Conservation (phyloP, 2,888 invertebrate genomes). For the Baronia brevicornis region DNA sequence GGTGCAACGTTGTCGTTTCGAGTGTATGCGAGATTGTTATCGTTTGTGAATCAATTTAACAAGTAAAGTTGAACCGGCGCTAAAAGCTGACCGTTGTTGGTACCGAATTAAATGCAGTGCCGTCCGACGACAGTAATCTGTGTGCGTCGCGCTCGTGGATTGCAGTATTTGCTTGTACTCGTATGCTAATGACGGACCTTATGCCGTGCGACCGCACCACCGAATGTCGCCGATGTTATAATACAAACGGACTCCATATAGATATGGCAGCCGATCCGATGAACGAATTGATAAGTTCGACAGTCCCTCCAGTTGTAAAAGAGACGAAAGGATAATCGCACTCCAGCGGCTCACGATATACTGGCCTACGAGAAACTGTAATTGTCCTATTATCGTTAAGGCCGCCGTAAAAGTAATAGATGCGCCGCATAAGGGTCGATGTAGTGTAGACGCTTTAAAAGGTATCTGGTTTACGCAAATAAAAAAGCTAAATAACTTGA, state of each 20-base stretch:
- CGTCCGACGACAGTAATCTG: conserved; percentile 60
- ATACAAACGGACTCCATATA: conserved; percentile 64
- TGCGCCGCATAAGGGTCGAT: conserved; percentile 4
- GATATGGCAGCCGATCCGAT: conserved; percentile 60
- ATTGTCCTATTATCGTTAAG: conserved; percentile 24
- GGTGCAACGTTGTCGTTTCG: conserved; percentile 37
- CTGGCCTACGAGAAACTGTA: conserved; percentile 22
- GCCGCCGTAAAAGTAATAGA: conserved; percentile 10
- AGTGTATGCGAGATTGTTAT: conserved; percentile 49
- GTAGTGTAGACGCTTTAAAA: conserved; percentile 24
- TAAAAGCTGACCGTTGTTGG: conserved; percentile 47
- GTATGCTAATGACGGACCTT: conserved; percentile 69
- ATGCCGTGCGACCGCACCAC: conserved; percentile 57
- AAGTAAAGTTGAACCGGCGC: conserved; percentile 59
- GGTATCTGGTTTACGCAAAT: conserved; percentile 42
- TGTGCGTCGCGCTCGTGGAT: conserved; percentile 50
- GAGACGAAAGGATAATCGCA: conserved; percentile 61
- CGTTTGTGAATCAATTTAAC: conserved; percentile 65
- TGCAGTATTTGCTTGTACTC: conserved; percentile 68
- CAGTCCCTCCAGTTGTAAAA: conserved; percentile 52
- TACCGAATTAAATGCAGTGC: conserved; percentile 66
- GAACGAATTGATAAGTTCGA: conserved; percentile 64
- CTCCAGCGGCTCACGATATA: conserved; percentile 20
- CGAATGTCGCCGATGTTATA: conserved; percentile 64
- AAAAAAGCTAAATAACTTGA: conserved; percentile 42